These are phyloP conservation scores for Oreocharis arfaki DNA, from an alignment of 2,113 vertebrate species.

Conservation along the genomic window DNA sequence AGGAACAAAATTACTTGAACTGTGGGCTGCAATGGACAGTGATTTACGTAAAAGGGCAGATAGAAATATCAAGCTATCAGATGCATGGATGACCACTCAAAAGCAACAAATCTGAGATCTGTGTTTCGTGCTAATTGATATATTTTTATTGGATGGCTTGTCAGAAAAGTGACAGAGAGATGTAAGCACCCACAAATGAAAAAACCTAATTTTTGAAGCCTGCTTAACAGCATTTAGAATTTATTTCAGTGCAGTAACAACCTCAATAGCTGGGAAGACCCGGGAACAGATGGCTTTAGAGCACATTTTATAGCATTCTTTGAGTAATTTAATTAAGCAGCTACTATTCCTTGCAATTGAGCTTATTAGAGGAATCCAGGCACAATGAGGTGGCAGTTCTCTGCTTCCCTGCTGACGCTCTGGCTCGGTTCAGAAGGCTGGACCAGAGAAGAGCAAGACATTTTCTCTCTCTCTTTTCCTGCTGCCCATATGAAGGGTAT, in stretches of 20 bases:
- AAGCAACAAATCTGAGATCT: neutral
- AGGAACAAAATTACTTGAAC: neutral
- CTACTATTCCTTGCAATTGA: neutral
- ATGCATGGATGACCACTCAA: neutral
- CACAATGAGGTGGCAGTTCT: neutral
- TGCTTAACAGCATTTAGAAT: neutral
- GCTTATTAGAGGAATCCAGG: neutral
- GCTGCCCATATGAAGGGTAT: rapidly evolving
- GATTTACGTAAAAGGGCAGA: neutral
- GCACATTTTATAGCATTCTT: neutral
- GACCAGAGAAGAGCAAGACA: neutral
- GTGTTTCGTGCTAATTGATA: neutral
- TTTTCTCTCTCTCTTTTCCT: neutral
- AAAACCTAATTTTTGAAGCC: neutral
- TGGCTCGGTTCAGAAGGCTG: neutral
- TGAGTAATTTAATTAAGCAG: neutral
- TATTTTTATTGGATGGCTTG: neutral
- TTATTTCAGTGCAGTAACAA: neutral
- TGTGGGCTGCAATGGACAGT: neutral
- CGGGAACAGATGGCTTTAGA: neutral
- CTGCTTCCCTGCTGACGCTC: neutral
- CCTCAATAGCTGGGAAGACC: neutral
- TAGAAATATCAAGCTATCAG: neutral
- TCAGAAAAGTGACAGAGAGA: neutral
- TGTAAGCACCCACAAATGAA: neutral